Evolutionary conservation across 2,113 vertebrate genomes (phyloP).

Genomic region (Oncorhynchus nerka): DNA sequence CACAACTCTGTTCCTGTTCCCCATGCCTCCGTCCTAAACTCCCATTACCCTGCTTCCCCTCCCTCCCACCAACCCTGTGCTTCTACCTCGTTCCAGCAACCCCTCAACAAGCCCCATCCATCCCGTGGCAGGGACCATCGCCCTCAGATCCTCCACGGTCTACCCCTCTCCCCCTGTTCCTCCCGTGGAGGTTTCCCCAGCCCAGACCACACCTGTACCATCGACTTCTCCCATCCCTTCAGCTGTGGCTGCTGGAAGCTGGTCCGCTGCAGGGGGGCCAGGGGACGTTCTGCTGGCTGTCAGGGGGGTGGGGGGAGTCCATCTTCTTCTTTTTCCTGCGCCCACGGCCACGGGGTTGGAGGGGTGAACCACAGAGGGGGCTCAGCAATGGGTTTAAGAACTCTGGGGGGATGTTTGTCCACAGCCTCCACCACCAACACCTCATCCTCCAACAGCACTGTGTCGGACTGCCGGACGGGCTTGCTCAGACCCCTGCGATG

Average conservation of each 20-base stretch:
- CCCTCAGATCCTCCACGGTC: slow-evolving; percentile 62
- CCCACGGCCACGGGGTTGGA: slow-evolving; percentile 59
- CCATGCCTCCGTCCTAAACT: slow-evolving; percentile 72
- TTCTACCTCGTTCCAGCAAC: slow-evolving; percentile 54
- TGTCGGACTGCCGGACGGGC: slow-evolving; percentile 70
- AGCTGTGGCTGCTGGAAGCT: slow-evolving; percentile 79
- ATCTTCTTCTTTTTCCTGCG: slow-evolving; percentile 67
- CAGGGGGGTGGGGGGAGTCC: slow-evolving; percentile 62
- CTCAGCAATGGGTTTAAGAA: slow-evolving; percentile 69
- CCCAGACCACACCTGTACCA: slow-evolving; percentile 77
- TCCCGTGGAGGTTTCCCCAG: slow-evolving; percentile 74
- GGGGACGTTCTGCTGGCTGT: slow-evolving; percentile 55
- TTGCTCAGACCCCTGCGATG: slow-evolving; percentile 73
- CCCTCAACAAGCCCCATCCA: slow-evolving; percentile 48
- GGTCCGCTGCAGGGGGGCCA: slow-evolving; percentile 68
- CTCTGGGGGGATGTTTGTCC: slow-evolving; percentile 77
- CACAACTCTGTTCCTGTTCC: slow-evolving; percentile 66
- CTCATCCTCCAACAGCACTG: slow-evolving; percentile 77
- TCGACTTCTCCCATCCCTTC: slow-evolving; percentile 75
- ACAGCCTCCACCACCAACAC: slow-evolving; percentile 77
- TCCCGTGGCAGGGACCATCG: slow-evolving; percentile 61
- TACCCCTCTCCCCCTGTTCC: slow-evolving; percentile 68
- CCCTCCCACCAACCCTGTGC: slow-evolving; percentile 52
- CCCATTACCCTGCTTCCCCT: slow-evolving; percentile 57
- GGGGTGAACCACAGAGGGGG: slow-evolving; percentile 49